Evolutionary conservation across 2,888 invertebrate genomes (phyloP), one percentile per base, ranked within the genome.

Genomic region (Amphipyra berbera): DNA sequence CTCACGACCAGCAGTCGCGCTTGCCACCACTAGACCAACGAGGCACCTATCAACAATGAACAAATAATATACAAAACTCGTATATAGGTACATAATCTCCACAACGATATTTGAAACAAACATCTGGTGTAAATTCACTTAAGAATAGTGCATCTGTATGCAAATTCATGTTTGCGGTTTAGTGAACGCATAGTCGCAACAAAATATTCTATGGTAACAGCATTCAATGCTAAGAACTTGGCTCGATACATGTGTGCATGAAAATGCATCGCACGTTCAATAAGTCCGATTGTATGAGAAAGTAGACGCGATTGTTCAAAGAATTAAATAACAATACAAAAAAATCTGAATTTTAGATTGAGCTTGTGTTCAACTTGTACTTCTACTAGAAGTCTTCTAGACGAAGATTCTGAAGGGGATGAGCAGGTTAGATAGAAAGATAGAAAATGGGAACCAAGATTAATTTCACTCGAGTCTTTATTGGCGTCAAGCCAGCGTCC

Each of bases 201-300:
- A 54, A 72, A 59, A 54, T 67, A 67, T 61, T 61, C 46, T 49
- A 56, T 9, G 13, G 48, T 37, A 52, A 60, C 66, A 58, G 46
- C 42, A 61, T 63, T 56, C 12, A 68, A 73, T 73, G 61, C 57
- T 47, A 52, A 42, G 52, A 55, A 73, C 73, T 62, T 73, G 62
- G 61, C 61, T 48, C 33, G 12, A 4, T 10, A 52, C 37, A n/a
- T 15, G 10, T 4, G 44, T 30, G 13, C 44, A 73, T 73, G 61
- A 65, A 73, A 64, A 73, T 73, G 65, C 69, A 65, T 61, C 9
- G 42, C 64, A 49, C 59, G 61, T 46, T 33, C 5, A 13, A 2
- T 37, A 37, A 21, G 47, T 35, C 14, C 27, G 33, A 46, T 37
- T 56, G 53, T 68, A 27, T 54, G 48, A 38, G 42, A 59, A 47